Base-by-base conservation (phyloP, 2,888 invertebrate genomes). In the Orthonychiurus folsomi region DNA sequence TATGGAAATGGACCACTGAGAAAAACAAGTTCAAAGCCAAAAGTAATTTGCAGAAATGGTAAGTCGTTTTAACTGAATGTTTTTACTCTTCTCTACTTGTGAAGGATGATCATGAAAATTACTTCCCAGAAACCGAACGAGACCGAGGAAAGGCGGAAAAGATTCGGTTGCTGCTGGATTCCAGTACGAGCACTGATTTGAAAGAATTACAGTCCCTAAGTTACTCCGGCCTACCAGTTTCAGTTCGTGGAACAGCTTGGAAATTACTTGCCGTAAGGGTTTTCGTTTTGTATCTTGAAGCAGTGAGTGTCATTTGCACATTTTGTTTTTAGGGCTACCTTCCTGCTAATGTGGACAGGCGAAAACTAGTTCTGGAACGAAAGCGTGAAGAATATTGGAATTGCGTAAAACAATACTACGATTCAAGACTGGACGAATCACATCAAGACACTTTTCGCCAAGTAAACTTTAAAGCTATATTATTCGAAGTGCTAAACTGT, bases 371-470 rank as follows among this genome's bases (percentile, higher is more conserved):
- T 3, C 78, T 99, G 67, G 87, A 92, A 75, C 82, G 95, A 61
- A 99, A 99, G 80, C 83, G 97, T 20, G 86, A 91, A 64, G 96
- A 97, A 77, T 99, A 99, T 80, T 90, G 89, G 83, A 89, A 89
- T 77, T 85, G 95, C 73, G 91, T 99, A 23, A 85, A 89, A 69
- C 95, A 99, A 78, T 99, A 99, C 81, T 99, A 95, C 78, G 90
- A 92, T 75, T 88, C 89, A 0, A 87, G 93, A 73, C 83, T 88
- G 74, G 92, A 93, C 75, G 91, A 91, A 77, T 83, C 84, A 60
- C 88, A 90, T 76, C 86, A 88, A 77, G 96, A 97, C 75, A 97
- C 95, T 24, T 97, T 95, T 80, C 83, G 89, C 78, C 88, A 88
- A 80, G 84, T 85, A 73, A 56, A 64, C 3, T 37, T 21, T 54